Evolutionary conservation across 2,888 invertebrate genomes (phyloP).

Genomic region (Aleiodes testaceus): DNA sequence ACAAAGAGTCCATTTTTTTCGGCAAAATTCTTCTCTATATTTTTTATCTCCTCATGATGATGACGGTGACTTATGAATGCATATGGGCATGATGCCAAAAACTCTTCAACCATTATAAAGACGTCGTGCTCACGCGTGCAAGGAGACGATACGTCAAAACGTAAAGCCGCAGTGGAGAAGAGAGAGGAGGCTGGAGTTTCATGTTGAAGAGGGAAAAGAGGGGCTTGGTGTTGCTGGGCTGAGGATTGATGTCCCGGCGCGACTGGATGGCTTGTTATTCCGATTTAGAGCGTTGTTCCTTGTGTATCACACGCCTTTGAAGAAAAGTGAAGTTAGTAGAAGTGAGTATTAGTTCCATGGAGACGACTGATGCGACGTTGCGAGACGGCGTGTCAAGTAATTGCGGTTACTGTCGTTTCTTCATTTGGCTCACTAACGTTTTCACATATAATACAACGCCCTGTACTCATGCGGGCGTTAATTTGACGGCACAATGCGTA

Average conservation of each 20-base stretch:
- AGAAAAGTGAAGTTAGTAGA: slow-evolving; percentile 36
- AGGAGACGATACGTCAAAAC: slow-evolving; percentile 66
- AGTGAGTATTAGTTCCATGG: slow-evolving; percentile 29
- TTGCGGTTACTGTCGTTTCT: slow-evolving; percentile 60
- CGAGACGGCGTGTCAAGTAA: slow-evolving; percentile 63
- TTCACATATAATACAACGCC: slow-evolving; percentile 37
- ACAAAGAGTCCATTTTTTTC: too few species aligned
- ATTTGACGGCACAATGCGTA: slow-evolving; percentile 66
- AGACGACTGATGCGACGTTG: slow-evolving; percentile 19
- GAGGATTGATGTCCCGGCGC: slow-evolving; percentile 63
- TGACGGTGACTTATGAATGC: slow-evolving; percentile 13
- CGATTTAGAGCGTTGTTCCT: slow-evolving; percentile 61
- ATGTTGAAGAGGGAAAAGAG: background rate
- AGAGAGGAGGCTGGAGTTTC: background rate
- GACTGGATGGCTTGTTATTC: slow-evolving; percentile 65
- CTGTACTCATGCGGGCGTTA: slow-evolving; percentile 59
- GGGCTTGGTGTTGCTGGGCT: background rate
- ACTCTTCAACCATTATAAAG: slow-evolving; percentile 40
- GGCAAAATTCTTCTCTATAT: background rate
- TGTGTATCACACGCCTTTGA: slow-evolving; percentile 38
- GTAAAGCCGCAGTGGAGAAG: slow-evolving; percentile 56
- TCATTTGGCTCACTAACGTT: slow-evolving; percentile 15
- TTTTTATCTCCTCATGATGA: slow-evolving; percentile 8
- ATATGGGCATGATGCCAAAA: slow-evolving; percentile 39
- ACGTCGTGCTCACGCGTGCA: slow-evolving; percentile 38